A percentile compares a stretch with the other conserved stretches of the same genome.
Evolutionary conservation across 2,888 invertebrate genomes (phyloP).

Genomic region (Callyntrura guangdongensis): DNA sequence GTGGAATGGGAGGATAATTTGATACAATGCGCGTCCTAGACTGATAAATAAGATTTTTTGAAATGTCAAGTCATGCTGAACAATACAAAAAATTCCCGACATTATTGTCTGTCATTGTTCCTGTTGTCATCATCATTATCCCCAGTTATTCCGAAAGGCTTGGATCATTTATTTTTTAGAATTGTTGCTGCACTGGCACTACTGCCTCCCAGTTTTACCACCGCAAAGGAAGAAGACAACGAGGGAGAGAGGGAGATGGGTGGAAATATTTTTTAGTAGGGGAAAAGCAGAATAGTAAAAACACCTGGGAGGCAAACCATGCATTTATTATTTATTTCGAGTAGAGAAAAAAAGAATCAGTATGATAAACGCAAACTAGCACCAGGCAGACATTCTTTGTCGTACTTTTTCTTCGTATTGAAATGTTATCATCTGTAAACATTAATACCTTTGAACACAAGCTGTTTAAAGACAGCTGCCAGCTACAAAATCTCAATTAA

Average conservation of each 20-base stretch:
- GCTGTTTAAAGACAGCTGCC: conserved; percentile 31
- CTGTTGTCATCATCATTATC: conserved; percentile 17
- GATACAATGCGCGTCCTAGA: background rate
- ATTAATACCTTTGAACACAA: background rate
- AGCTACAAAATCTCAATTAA: conserved; percentile 22
- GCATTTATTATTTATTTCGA: background rate
- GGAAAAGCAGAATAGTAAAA: too few relatives aligned
- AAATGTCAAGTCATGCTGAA: conserved; percentile 77
- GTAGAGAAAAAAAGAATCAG: background rate
- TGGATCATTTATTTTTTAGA: conserved; percentile 17
- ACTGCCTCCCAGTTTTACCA: background rate
- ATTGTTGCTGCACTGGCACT: background rate
- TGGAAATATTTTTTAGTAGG: too few relatives aligned
- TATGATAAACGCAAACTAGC: background rate
- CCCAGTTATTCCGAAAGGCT: background rate
- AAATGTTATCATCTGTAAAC: conserved; percentile 8
- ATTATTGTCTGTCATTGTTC: conserved; percentile 42
- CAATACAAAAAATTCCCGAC: conserved; percentile 18
- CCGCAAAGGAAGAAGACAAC: background rate
- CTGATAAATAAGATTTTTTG: conserved; percentile 19
- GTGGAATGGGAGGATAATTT: background rate
- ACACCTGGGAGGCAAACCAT: conserved; percentile 14
- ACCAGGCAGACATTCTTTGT: background rate
- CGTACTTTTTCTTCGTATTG: background rate
- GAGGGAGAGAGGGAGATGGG: background rate